Percentiles rank a stretch among this genome's conserved stretches.
Conservation (phyloP, 2,888 invertebrate genomes). For the Trissolcus japonicus region DNA sequence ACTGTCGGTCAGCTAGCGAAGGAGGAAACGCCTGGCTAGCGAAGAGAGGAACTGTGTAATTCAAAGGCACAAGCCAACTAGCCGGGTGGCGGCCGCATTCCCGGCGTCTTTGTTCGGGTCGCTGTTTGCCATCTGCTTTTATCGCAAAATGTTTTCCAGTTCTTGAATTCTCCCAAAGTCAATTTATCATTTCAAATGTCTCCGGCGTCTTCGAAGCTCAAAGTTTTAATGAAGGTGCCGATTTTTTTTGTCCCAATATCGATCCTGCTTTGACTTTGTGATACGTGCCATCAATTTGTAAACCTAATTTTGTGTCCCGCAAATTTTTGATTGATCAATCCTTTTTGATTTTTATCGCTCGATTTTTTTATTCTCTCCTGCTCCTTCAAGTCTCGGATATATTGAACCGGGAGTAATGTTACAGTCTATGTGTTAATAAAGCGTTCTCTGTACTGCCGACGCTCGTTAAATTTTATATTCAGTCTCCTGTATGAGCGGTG, state of each 20-base stretch:
- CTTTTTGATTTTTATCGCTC: background rate
- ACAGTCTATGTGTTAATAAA: background rate
- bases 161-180: slow-evolving; percentile 21
- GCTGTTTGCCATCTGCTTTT: slow-evolving; percentile 54
- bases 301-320: slow-evolving; percentile 12
- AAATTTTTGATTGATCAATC: background rate
- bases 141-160: slow-evolving; percentile 36
- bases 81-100: slow-evolving; percentile 40
- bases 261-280: slow-evolving; percentile 22
- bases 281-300: slow-evolving; percentile 16
- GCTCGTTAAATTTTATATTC: slow-evolving; percentile 33
- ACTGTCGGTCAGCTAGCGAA: slow-evolving; percentile 51
- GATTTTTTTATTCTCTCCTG: background rate
- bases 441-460: slow-evolving; percentile 45
- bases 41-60: slow-evolving; percentile 38
- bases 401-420: no score
- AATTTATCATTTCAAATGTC: slow-evolving; percentile 41
- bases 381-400: background rate
- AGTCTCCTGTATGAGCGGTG: slow-evolving; percentile 24
- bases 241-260: slow-evolving; percentile 6
- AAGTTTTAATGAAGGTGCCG: slow-evolving; percentile 17
- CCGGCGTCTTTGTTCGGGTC: slow-evolving; percentile 34
- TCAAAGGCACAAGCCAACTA: slow-evolving; percentile 46
- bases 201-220: background rate
- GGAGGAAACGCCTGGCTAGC: slow-evolving; percentile 46